phyloP scores from a whole-genome alignment of 2,113 vertebrate species.

The Python bivittatus region DNA sequence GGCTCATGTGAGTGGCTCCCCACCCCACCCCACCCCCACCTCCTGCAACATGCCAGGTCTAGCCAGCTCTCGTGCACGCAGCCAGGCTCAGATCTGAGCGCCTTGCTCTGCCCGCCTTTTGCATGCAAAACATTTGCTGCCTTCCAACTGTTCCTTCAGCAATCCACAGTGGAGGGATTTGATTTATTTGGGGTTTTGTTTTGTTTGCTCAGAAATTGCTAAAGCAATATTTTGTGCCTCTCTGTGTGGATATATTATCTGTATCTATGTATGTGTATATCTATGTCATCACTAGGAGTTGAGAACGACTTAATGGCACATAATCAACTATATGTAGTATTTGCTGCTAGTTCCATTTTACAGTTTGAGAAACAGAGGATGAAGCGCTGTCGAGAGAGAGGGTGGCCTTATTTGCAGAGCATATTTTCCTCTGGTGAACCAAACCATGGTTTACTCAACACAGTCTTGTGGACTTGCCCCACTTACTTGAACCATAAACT shows the following conservation, averaged over 20 bases:
- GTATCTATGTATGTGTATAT: background rate
- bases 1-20: background rate
- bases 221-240: background rate
- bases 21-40: too few species aligned
- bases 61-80: background rate
- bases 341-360: background rate
- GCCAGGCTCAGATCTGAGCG: too few species aligned
- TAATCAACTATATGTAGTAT: background rate
- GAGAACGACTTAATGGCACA: background rate
- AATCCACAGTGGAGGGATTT: background rate
- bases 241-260: background rate
- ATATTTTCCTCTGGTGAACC: background rate
- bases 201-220: background rate
- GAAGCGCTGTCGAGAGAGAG: background rate
- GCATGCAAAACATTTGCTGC: background rate
- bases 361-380: background rate
- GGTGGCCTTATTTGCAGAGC: background rate
- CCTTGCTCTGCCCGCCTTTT: too few species aligned
- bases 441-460: background rate
- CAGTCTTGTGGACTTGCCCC: background rate
- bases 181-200: background rate
- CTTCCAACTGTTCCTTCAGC: background rate
- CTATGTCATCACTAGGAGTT: background rate
- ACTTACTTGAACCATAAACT: background rate
- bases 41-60: background rate